These are phyloP conservation scores for Hedychridium roseum DNA, from an alignment of 2,888 invertebrate genomes.

Conservation along the genomic window DNA sequence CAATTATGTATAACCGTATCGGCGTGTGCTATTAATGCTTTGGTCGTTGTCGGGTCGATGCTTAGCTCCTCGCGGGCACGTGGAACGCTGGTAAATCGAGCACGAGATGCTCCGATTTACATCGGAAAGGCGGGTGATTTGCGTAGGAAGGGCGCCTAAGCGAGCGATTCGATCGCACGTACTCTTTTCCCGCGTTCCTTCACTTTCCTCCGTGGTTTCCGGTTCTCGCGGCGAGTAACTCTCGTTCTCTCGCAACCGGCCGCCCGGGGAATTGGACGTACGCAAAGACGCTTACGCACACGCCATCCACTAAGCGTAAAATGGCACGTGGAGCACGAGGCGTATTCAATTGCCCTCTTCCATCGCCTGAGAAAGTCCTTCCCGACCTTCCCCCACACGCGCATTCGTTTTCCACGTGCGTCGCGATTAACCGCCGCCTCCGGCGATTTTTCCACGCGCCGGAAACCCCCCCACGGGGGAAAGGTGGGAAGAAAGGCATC, in stretches of 20 bases:
- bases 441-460: background rate
- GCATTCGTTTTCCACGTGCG: slow-evolving; percentile 2
- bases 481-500: no score
- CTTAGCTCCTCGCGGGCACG: no score
- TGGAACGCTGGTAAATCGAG: background rate
- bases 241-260: slow-evolving; percentile 35
- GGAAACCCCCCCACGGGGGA: no score
- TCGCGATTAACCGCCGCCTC: background rate
- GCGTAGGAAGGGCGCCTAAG: background rate
- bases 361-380: slow-evolving; percentile 21
- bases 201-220: slow-evolving; percentile 47
- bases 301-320: slow-evolving; percentile 13
- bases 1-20: no score
- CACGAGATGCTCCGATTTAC: background rate
- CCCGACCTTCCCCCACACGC: background rate
- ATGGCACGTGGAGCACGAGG: slow-evolving; percentile 28
- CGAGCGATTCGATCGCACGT: background rate
- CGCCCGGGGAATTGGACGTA: no score
- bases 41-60: background rate
- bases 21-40: background rate
- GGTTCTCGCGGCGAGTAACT: slow-evolving; percentile 41
- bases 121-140: background rate
- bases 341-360: slow-evolving; percentile 32
- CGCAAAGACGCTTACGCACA: no score
- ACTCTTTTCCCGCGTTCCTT: slow-evolving; percentile 25